Evolutionary conservation across 2,113 vertebrate species (phyloP), one percentile per base, ranked within the genome.

Genomic region (Patagioenas fasciata): DNA sequence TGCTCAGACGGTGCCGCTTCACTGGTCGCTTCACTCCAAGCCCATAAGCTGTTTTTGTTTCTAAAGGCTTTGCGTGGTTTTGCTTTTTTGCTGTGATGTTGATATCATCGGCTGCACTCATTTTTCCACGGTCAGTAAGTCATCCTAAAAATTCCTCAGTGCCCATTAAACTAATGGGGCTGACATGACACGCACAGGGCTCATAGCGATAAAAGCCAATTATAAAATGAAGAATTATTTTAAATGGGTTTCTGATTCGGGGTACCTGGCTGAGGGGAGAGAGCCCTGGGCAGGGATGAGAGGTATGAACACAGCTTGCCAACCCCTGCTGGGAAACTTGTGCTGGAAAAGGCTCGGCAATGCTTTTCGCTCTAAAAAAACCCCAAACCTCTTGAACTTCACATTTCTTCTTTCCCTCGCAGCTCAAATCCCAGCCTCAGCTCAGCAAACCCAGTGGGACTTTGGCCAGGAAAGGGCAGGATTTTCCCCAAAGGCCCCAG

Each of bases 1-100:
- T 81, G 67, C 62, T 91, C 93, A 93, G 78, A 72, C 93, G 54
- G 84, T 11, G 58, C 82, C 2, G 38, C 69, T 95, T 89, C 6
- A 1, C 71, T 0, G 4, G 84, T 61, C 0, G 1, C 61, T 82
- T 66, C 1, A 5, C 96, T 96, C 83, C 88, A 79, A 91, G 77
- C 36, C 80, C 84, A 95, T 94, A 95, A 95, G 61, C 69, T 95
- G 96, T 29, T 96, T 96, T 92, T 65, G 34, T 92, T 96, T 96
- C 83, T 44, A 84, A 92, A 91, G 80, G 73, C 77, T 84, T 72
- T 84, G 57, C 66, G 2, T 54, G 88, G 77, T 75, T 96, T 91
- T 88, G 80, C 42, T 86, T 85, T 47, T 94, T 72, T 82, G 92
- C 95, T 92, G 80, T 14, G 26, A 61, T 86, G 83, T 82, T 96